Percentiles rank a stretch among this genome's conserved stretches.
Conservation (phyloP, 2,797 vertebrate species). For the Catostomus latipinnis region DNA sequence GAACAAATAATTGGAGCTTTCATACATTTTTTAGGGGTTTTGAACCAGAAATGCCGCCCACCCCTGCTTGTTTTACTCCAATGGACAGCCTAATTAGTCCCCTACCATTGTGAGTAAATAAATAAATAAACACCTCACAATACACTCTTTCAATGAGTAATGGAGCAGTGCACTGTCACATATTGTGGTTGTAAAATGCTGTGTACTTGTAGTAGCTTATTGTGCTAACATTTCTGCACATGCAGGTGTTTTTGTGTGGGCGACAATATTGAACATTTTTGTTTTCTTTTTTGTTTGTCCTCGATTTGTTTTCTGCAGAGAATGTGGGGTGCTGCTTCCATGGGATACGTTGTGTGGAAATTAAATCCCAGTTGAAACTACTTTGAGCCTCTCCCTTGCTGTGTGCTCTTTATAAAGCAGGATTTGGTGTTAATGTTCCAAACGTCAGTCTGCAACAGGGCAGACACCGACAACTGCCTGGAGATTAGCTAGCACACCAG, state of each 20-base stretch:
- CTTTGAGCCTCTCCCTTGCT: conserved; percentile 40
- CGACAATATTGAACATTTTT: conserved; percentile 10
- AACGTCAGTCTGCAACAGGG: conserved; percentile 19
- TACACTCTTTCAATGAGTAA: conserved; percentile 39
- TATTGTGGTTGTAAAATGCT: conserved; percentile 19
- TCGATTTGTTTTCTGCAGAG: conserved; percentile 11
- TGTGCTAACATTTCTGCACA: conserved; percentile 2
- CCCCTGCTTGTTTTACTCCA: conserved; percentile 13
- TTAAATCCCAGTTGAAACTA: conserved; percentile 52
- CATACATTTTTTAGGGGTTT: conserved; percentile 15
- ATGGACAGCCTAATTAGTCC: conserved; percentile 49
- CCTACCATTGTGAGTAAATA: conserved; percentile 32
- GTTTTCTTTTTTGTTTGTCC: conserved; percentile 18
- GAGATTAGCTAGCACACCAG: conserved; percentile 49
- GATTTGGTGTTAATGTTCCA: conserved; percentile 51
- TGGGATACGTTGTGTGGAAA: conserved; percentile 45
- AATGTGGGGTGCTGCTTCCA: conserved; percentile 20
- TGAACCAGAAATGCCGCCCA: conserved; percentile 14
- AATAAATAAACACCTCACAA: conserved; percentile 45
- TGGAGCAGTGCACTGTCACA: conserved; percentile 22
- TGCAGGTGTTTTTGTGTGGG: conserved; percentile 9
- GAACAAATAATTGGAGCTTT: neutral
- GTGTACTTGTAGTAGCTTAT: conserved; percentile 23
- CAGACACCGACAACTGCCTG: conserved; percentile 26
- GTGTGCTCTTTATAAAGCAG: conserved; percentile 50